Base-by-base conservation (phyloP, 2,797 vertebrate species). In the Coranthus polyacanthus region DNA sequence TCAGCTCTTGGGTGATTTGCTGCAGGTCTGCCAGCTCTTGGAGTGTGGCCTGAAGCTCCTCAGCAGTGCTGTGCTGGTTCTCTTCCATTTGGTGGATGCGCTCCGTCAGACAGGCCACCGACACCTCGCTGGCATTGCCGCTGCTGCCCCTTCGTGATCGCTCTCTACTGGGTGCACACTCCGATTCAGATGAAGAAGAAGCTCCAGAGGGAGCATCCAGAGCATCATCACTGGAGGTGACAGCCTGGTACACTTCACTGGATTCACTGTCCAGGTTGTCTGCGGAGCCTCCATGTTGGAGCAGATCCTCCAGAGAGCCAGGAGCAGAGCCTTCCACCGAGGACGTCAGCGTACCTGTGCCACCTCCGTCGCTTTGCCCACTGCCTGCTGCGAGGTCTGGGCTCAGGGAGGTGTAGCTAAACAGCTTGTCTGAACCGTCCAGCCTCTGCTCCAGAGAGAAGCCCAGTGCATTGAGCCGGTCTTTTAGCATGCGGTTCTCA, bases 41-140 rank as follows among this genome's bases (percentile, higher is more conserved):
- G 18, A 99, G 87, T 0, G 97, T 99, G 46, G 98, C 98, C 87
- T 99, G 97, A 2, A 99, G 96, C 79, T 99, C 98, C 88, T 99
- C 98, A 0, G 97, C 91, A 0, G 97, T 99, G 62, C 97, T 98
- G 84, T 99, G 98, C 22, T 99, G 98, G 80, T 97, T 98, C 92
- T 99, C 98, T 34, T 99, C 98, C 98, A 99, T 98, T 78, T 99
- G 97, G 79, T 99, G 97, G 63, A 99, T 97, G 15, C 97, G 94
- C 76, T 99, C 98, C 0, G 98, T 99, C 82, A 99, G 79, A 84
- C 97, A 97, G 11, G 97, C 97, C 15, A 99, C 96, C 0, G 96
- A 97, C 38, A 97, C 96, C 52, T 98, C 97, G 0, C 96, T 96
- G 6, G 93, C 92, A 0, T 96, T 96, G 47, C 96, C 95, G 0